Base-by-base conservation (phyloP, 1,140 invertebrate species). In the Battus philenor region DNA sequence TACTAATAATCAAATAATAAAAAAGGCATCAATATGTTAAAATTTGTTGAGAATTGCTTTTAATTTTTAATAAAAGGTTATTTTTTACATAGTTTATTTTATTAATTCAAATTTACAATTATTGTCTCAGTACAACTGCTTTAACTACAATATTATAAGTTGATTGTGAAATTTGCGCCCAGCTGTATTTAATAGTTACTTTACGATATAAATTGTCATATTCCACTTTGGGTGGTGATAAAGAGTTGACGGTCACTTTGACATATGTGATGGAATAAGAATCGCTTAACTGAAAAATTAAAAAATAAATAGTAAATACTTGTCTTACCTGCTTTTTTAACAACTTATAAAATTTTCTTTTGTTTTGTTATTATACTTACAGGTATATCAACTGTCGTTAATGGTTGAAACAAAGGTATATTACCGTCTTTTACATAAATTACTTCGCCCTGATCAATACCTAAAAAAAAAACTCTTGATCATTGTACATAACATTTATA, bases 191-290 rank as follows among this genome's bases (percentile, higher is more conserved):
- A 10, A 64, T 54, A 0, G 45, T 27, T 9, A 64, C 47, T 27
- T 26, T 18, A 4, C 56, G 9, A 1, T 8, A 38, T 0, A 20
- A 5, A 3, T 11, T 7, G 7, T 54, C 30, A 26, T 24, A 60
- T 7, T 56, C 47, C 2, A 64, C 60, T 48, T 57, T 52, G 0
- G 60, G 60, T 6, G 57, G 44, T 1, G 53, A 48, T 5, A 62
- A 4, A 7, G 50, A 32, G 9, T 48, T 12, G 16, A 64, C 60
- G 3, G 9, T 53, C 6, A 64, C 47, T 41, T 29, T 47, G 4
- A 59, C 48, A 5, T 60, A 57, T 0, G 43, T 43, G 2, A 60
- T 24, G 1, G 1, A 2, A 5, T 12, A 17, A 15, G 22, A 32
- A 2, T 2, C 0, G 0, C 52, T 52, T 1, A 59, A 24, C 56